phyloP scores from a whole-genome alignment of 2,888 invertebrate species.

The Chironomus riparius region DNA sequence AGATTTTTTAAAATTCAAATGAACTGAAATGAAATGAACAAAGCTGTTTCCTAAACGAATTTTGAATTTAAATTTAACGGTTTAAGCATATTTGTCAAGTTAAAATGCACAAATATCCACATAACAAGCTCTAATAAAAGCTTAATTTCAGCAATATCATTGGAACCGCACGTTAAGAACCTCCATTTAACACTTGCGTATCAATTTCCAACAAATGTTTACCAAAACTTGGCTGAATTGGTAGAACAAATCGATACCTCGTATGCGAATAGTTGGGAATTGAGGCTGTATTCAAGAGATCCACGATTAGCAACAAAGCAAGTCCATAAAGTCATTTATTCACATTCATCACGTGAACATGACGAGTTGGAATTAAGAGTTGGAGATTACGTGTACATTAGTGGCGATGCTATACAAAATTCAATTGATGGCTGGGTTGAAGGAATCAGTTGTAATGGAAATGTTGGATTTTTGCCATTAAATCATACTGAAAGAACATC shows the following conservation, averaged over 20 bases:
- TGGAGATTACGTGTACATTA: constrained; percentile 79
- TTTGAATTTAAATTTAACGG: too few relatives aligned
- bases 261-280: constrained; percentile 67
- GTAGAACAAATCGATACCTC: constrained; percentile 63
- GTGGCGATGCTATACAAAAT: constrained; percentile 59
- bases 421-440: constrained; percentile 83
- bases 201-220: constrained; percentile 68
- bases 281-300: constrained; percentile 80
- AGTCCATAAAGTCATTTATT: constrained; percentile 70
- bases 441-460: constrained; percentile 71
- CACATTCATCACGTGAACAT: constrained; percentile 62
- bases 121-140: constrained; percentile 7
- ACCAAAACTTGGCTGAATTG: constrained; percentile 59
- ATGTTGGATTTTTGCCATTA: constrained; percentile 62
- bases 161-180: constrained; percentile 75
- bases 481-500: constrained; percentile 76
- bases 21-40: background rate
- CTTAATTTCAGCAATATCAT: constrained; percentile 49
- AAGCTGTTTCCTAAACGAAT: too few relatives aligned
- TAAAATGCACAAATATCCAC: background rate
- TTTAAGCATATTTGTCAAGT: background rate
- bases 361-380: constrained; percentile 78
- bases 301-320: constrained; percentile 62
- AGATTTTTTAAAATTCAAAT: too few relatives aligned
- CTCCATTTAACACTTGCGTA: constrained; percentile 83